Evolutionary conservation across 2,888 invertebrate genomes (phyloP).

Genomic region (Augochlorella aurata): DNA sequence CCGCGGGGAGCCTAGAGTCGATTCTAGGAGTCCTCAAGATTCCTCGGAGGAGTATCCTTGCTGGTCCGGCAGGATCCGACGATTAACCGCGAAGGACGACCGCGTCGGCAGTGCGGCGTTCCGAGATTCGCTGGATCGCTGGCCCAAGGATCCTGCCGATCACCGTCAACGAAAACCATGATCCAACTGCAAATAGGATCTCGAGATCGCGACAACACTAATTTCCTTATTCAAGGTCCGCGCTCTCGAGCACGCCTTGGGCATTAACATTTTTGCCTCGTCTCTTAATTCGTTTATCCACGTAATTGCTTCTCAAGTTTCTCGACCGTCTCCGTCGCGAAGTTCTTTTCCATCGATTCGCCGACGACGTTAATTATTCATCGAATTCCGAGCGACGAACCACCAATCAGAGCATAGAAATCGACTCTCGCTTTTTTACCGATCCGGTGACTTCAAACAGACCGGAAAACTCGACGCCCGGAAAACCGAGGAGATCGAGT

Average conservation of each 20-base stretch:
- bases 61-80: conserved; percentile 29
- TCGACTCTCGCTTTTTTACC: no score
- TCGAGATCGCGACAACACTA: not conserved
- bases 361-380: no score
- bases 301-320: no score
- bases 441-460: no score
- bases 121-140: conserved; percentile 32
- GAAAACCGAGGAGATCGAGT: no score
- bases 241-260: not conserved
- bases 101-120: conserved; percentile 12
- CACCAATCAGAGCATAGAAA: no score
- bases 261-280: not conserved
- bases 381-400: no score
- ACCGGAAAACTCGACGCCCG: no score
- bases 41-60: conserved; percentile 42
- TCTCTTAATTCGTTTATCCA: not conserved
- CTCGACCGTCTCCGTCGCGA: no score
- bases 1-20: conserved; percentile 43
- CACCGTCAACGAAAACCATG: conserved; percentile 22
- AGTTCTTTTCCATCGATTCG: no score
- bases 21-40: conserved; percentile 58
- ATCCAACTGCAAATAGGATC: conserved; percentile 3
- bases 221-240: not conserved
- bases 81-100: conserved; percentile 50
- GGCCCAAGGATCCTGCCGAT: conserved; percentile 30